phyloP scores from a whole-genome alignment of 2,888 invertebrate genomes.

The Muscina levida region DNA sequence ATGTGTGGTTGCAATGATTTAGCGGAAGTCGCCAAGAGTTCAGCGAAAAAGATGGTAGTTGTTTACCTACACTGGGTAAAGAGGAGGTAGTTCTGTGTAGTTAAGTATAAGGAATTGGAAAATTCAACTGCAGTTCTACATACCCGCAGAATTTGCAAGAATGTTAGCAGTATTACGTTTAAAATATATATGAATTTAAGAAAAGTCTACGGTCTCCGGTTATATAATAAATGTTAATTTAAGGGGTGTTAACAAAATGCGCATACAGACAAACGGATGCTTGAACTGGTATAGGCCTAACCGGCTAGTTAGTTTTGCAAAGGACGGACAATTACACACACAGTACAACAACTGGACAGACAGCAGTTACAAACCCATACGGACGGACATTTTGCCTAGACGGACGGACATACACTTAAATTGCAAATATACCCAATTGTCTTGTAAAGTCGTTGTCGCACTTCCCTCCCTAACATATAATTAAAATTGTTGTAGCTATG shows the following conservation, averaged over 20 bases:
- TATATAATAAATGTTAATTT: slow-evolving; percentile 35
- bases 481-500: slow-evolving; percentile 43
- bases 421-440: not conserved
- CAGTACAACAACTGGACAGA: too few relatives aligned
- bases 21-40: too few relatives aligned
- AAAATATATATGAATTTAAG: slow-evolving; percentile 26
- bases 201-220: slow-evolving; percentile 8
- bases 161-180: not conserved
- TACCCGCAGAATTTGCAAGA: not conserved
- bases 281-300: too few relatives aligned
- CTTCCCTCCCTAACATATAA: slow-evolving; percentile 38
- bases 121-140: slow-evolving; percentile 14
- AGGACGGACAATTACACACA: too few relatives aligned
- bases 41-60: not conserved
- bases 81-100: too few relatives aligned
- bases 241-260: slow-evolving; percentile 46
- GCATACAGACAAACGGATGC: not conserved
- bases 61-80: slow-evolving; percentile 1
- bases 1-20: slow-evolving; percentile 26
- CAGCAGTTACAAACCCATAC: not conserved
- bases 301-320: too few relatives aligned
- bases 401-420: slow-evolving; percentile 2
- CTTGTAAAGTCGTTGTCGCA: slow-evolving; percentile 3
- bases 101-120: too few relatives aligned
- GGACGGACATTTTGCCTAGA: not conserved